These are phyloP conservation scores for Redunca redunca DNA, from an alignment of 2,113 vertebrate species.

Conservation along the genomic window DNA sequence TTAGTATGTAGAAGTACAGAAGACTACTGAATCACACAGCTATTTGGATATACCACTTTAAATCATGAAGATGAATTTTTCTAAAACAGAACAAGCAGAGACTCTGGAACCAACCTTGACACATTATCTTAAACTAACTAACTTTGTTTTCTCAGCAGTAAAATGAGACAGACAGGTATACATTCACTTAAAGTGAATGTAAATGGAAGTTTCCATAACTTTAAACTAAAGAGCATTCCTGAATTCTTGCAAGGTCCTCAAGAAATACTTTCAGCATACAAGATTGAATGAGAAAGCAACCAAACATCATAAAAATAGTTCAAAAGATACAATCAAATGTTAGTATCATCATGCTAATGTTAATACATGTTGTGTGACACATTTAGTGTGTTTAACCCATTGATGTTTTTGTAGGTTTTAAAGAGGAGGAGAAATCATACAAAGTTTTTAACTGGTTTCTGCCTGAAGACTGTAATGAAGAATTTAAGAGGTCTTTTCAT, in stretches of 20 bases:
- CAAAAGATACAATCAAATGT: background rate
- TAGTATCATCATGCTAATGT: background rate
- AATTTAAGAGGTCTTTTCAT: constrained; percentile 58
- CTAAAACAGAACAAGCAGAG: background rate
- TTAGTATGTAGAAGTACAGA: background rate
- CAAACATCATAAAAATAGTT: background rate
- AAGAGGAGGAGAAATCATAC: constrained; percentile 48
- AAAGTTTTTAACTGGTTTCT: constrained; percentile 59
- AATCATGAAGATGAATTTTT: background rate
- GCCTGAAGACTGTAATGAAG: constrained; percentile 63
- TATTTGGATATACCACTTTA: background rate
- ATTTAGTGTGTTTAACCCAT: background rate
- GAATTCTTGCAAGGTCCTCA: background rate
- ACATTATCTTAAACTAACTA: background rate
- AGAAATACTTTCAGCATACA: background rate
- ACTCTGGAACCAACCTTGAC: background rate
- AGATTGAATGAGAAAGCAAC: background rate
- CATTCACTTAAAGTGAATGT: background rate
- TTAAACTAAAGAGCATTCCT: background rate
- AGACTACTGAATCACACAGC: background rate
- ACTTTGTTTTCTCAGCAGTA: background rate
- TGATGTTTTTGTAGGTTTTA: constrained; percentile 11
- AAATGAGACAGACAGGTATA: background rate
- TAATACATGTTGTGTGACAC: background rate
- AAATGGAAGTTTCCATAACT: background rate